A percentile compares a stretch with the other conserved stretches of the same genome.
Conservation (phyloP, 2,888 invertebrate genomes). For the Watsonalla binaria region DNA sequence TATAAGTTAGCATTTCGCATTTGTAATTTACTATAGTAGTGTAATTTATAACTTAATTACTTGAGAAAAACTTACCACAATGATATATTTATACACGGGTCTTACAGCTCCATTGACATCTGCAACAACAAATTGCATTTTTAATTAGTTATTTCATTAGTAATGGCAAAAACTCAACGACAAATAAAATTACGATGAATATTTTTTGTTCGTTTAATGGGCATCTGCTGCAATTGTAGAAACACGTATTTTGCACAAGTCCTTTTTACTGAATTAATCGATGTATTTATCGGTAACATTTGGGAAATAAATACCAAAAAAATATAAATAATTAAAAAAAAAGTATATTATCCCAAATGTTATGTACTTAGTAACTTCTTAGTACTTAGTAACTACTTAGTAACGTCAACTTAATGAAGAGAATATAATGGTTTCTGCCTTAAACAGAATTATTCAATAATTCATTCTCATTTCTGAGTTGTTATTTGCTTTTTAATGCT, state of each 20-base stretch:
- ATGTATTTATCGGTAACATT: neutral
- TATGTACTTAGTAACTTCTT: no score
- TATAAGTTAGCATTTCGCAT: no score
- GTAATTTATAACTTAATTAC: slow-evolving; percentile 6
- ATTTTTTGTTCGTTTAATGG: neutral
- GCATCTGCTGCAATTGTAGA: neutral
- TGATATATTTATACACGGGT: slow-evolving; percentile 13
- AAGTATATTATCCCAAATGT: no score
- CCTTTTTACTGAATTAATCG: neutral
- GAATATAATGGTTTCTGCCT: slow-evolving; percentile 12
- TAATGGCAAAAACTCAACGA: slow-evolving; percentile 6
- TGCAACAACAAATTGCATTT: slow-evolving; percentile 49
- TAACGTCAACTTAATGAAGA: no score
- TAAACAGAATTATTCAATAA: slow-evolving; percentile 41
- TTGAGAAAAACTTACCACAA: slow-evolving; percentile 31
- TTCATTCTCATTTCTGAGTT: slow-evolving; percentile 30
- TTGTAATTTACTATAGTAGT: neutral
- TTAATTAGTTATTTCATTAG: slow-evolving; percentile 29
- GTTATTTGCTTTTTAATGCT: slow-evolving; percentile 29
- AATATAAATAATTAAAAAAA: no score
- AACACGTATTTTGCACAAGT: neutral
- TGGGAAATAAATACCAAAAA: no score
- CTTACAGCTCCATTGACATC: slow-evolving; percentile 26
- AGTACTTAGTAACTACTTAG: no score
- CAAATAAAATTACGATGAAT: neutral